These are phyloP conservation scores for Eublepharis macularius DNA, from an alignment of 2,113 vertebrate species.

Conservation along the genomic window DNA sequence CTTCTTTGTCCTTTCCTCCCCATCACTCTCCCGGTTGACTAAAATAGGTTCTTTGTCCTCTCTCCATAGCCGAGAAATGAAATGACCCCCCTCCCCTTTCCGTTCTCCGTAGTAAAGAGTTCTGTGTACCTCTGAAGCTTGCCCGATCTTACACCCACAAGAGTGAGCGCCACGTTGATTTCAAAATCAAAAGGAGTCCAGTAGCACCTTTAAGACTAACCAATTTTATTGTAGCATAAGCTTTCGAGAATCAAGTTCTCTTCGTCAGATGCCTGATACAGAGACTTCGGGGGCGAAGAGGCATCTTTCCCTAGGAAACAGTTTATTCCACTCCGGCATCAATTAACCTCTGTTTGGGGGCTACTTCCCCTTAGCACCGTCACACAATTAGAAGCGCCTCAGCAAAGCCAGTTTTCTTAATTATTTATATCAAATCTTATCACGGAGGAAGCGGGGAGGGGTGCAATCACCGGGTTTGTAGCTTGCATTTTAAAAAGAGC, in stretches of 20 bases:
- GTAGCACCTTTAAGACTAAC: no score
- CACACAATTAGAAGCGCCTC: constrained; percentile 58
- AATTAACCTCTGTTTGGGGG: constrained; percentile 64
- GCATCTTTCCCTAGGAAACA: constrained; percentile 45
- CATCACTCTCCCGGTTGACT: neutral
- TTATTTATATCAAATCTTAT: constrained; percentile 63
- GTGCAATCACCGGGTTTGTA: constrained; percentile 23
- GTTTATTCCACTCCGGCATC: constrained; percentile 49
- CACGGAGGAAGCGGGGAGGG: neutral
- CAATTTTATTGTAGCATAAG: no score
- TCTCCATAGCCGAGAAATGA: neutral
- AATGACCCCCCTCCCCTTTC: neutral
- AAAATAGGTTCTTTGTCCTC: neutral
- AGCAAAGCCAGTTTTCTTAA: constrained; percentile 61
- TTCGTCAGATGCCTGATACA: no score
- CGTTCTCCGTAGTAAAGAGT: neutral
- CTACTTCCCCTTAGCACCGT: constrained; percentile 39
- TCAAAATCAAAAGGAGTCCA: no score
- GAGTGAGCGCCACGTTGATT: neutral
- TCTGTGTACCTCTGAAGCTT: neutral
- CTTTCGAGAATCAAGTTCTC: no score
- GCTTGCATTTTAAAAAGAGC: constrained; percentile 24
- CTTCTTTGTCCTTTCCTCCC: neutral
- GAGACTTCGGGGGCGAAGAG: neutral
- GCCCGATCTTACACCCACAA: neutral